A percentile compares a stretch with the other conserved stretches of the same genome.
These are phyloP conservation scores for Diabrotica balteata DNA, from an alignment of 2,888 invertebrate genomes.

Conservation along the genomic window DNA sequence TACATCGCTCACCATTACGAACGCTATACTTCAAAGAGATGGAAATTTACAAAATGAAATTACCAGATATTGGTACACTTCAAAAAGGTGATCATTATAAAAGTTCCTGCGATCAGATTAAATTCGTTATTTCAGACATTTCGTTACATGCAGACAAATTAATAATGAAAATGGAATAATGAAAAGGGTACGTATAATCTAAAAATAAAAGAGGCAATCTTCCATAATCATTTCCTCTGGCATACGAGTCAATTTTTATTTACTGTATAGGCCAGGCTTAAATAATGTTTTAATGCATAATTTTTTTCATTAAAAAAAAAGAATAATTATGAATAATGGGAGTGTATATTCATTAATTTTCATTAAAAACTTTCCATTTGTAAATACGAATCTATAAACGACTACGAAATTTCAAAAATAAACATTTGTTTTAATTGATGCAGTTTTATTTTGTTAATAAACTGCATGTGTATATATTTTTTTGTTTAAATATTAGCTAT, in stretches of 20 bases:
- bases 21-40: constrained; percentile 20
- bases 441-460: too few relatives aligned
- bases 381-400: too few relatives aligned
- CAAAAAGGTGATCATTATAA: constrained; percentile 26
- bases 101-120: constrained; percentile 25
- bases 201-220: not conserved
- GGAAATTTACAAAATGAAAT: constrained; percentile 27
- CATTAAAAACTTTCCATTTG: too few relatives aligned
- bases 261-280: too few relatives aligned
- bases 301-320: too few relatives aligned
- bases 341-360: too few relatives aligned
- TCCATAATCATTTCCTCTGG: not conserved
- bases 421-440: too few relatives aligned
- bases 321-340: too few relatives aligned
- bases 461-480: too few relatives aligned
- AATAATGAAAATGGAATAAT: constrained; percentile 17
- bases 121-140: constrained; percentile 29
- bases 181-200: constrained; percentile 8
- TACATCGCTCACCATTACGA: not conserved
- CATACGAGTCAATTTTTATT: not conserved
- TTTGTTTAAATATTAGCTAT: too few relatives aligned
- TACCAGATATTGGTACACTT: constrained; percentile 18
- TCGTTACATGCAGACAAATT: constrained; percentile 24
- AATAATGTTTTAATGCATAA: too few relatives aligned
- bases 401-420: too few relatives aligned